These are phyloP conservation scores for Acronicta leporina DNA, from an alignment of 2,888 invertebrate species.

Conservation along the genomic window DNA sequence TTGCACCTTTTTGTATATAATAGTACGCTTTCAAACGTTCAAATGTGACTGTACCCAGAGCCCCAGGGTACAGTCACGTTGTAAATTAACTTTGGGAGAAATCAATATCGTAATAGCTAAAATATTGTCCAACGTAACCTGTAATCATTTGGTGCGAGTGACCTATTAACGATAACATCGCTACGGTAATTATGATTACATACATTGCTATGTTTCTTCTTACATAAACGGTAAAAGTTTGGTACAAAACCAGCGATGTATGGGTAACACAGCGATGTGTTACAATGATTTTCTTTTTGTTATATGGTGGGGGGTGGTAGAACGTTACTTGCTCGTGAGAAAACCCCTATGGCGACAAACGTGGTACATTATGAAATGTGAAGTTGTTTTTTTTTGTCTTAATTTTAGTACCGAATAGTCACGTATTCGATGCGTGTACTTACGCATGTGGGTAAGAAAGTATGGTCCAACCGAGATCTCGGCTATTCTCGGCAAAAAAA, in stretches of 20 bases:
- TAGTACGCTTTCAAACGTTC: conserved; percentile 68
- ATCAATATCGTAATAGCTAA: conserved; percentile 80
- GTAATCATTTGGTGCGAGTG: conserved; percentile 63
- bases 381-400: conserved; percentile 59
- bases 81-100: conserved; percentile 73
- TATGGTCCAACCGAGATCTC: too few relatives aligned
- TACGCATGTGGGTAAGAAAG: conserved; percentile 45
- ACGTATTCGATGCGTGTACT: conserved; percentile 57
- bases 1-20: conserved; percentile 62
- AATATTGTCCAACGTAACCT: conserved; percentile 73
- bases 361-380: conserved; percentile 61
- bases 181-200: background rate
- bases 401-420: conserved; percentile 54
- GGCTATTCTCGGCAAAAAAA: too few relatives aligned
- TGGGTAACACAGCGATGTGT: background rate
- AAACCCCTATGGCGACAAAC: conserved; percentile 77
- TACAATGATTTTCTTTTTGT: conserved; percentile 12
- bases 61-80: conserved; percentile 64
- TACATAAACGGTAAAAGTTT: rapidly evolving
- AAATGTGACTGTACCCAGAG: too few relatives aligned
- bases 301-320: conserved; percentile 14
- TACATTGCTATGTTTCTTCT: conserved; percentile 17
- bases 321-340: conserved; percentile 70
- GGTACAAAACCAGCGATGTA: conserved; percentile 21
- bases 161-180: conserved; percentile 42